Evolutionary conservation across 1,140 invertebrate genomes (phyloP).

Genomic region (Saccostrea glomerata): DNA sequence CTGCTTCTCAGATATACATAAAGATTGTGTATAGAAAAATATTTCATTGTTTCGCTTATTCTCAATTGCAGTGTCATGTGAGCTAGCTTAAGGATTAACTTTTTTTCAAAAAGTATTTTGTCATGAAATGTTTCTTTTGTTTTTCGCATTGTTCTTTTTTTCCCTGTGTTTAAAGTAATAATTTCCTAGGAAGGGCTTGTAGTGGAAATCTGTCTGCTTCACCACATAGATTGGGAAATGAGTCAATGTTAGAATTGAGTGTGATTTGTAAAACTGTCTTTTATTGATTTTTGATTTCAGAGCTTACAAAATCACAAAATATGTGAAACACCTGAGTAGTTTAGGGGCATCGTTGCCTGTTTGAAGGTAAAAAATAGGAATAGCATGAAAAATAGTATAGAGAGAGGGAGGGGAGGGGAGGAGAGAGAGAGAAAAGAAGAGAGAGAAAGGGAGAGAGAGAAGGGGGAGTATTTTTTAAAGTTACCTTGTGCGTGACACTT

Average conservation of each 20-base stretch:
- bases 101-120: too few relatives aligned
- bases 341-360: background rate
- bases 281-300: slow-evolving; percentile 33
- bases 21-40: background rate
- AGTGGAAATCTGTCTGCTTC: background rate
- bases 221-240: background rate
- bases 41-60: background rate
- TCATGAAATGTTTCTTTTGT: too few relatives aligned
- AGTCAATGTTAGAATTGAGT: slow-evolving; percentile 8
- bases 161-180: background rate
- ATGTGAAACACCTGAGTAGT: slow-evolving; percentile 34
- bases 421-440: background rate
- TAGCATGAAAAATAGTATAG: background rate
- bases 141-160: background rate
- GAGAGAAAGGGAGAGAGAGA: background rate
- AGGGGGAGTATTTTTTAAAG: too few relatives aligned
- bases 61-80: too few relatives aligned
- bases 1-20: background rate
- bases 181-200: background rate
- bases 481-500: too few relatives aligned
- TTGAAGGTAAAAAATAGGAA: background rate
- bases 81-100: too few relatives aligned
- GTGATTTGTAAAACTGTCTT: slow-evolving; percentile 27
- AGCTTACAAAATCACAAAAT: slow-evolving; percentile 20
- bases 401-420: background rate